Conservation (phyloP, 2,888 invertebrate genomes). For the Dexiosoma caninum region DNA sequence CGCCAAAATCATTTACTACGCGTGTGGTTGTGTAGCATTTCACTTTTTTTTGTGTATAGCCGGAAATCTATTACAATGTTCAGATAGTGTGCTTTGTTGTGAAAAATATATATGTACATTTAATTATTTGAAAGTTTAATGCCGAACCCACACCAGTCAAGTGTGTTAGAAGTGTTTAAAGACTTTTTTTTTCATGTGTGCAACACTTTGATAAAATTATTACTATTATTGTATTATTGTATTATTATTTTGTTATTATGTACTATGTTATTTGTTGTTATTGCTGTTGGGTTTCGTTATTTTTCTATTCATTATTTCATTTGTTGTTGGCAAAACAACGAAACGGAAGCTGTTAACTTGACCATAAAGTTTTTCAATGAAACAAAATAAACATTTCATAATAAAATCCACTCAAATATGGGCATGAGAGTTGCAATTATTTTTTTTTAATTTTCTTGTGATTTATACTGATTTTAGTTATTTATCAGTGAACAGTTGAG, state of each 20-base stretch:
- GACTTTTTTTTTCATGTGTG: slow-evolving; percentile 10
- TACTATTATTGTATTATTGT: slow-evolving; percentile 1
- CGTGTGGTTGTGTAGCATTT: not conserved
- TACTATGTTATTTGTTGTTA: slow-evolving; percentile 19
- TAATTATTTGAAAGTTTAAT: slow-evolving; percentile 25
- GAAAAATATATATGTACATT: no score
- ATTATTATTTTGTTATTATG: slow-evolving; percentile 36
- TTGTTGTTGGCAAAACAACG: slow-evolving; percentile 13
- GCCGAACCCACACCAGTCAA: slow-evolving; percentile 30
- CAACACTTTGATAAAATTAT: slow-evolving; percentile 20
- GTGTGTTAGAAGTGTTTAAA: slow-evolving; percentile 8
- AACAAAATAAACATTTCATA: not conserved
- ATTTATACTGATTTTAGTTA: not conserved
- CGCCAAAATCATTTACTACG: not conserved
- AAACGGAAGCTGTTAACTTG: slow-evolving; percentile 61
- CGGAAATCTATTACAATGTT: slow-evolving; percentile 47
- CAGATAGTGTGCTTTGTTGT: no score
- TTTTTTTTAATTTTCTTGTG: no score
- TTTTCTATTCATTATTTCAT: not conserved
- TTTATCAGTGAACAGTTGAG: not conserved
- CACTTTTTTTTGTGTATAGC: not conserved
- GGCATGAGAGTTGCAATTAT: not conserved
- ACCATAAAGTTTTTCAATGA: slow-evolving; percentile 49
- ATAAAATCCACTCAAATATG: not conserved
- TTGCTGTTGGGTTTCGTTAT: no score